Evolutionary conservation across 2,888 invertebrate species (phyloP).

Genomic region (Clitarchus hookeri): DNA sequence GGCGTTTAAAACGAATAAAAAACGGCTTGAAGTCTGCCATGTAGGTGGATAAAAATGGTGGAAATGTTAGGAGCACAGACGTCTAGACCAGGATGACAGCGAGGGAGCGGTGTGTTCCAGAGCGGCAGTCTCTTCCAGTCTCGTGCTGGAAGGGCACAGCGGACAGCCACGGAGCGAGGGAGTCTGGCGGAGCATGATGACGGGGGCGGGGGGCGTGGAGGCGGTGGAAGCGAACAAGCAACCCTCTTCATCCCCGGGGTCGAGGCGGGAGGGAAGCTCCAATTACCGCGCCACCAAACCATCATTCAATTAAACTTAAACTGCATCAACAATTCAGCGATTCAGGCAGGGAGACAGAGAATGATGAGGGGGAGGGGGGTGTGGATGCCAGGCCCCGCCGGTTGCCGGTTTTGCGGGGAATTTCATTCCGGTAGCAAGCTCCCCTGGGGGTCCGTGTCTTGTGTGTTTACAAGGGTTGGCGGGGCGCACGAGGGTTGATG

Average conservation of each 20-base stretch:
- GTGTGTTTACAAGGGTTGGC: background rate
- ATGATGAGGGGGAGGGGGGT: background rate
- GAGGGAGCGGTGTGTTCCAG: no score
- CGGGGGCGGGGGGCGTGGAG: no score
- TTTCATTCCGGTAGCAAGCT: background rate
- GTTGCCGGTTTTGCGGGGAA: background rate
- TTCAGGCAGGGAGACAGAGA: background rate
- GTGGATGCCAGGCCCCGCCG: background rate
- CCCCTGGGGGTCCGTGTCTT: background rate
- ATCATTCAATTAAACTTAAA: slow-evolving; percentile 46
- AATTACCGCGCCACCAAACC: slow-evolving; percentile 36
- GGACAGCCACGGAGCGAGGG: background rate
- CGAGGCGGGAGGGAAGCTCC: slow-evolving; percentile 7
- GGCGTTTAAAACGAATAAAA: no score
- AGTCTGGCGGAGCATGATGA: background rate
- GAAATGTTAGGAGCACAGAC: no score
- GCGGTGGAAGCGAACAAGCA: background rate
- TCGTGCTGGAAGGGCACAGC: background rate
- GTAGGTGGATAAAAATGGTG: no score
- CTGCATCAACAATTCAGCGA: slow-evolving; percentile 44
- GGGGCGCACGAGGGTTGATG: background rate
- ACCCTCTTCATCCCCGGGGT: background rate
- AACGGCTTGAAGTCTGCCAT: no score
- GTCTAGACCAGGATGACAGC: no score
- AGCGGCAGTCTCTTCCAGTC: no score